Percentiles rank a stretch among this genome's conserved stretches.
Evolutionary conservation across 92 coral and sea anemone species (phyloP).

Genomic region (Phymanthus crucifer): DNA sequence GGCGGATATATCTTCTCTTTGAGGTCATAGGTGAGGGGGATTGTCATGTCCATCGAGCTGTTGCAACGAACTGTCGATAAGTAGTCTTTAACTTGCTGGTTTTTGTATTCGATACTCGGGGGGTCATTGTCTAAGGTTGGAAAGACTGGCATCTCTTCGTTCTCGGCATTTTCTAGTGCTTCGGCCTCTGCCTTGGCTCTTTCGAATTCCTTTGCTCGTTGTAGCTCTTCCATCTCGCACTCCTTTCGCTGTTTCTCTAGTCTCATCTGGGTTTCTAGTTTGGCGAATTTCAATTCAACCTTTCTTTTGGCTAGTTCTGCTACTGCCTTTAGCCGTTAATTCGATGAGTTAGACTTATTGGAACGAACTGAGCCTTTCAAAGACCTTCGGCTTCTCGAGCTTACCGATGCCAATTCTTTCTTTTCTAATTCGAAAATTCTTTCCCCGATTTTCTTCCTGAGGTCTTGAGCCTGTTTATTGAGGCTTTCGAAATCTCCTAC

Average conservation of each 20-base stretch:
- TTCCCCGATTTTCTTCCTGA: conserved; percentile 34
- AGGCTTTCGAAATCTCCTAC: background rate
- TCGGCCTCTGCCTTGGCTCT: conserved; percentile 49
- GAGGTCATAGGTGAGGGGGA: conserved; percentile 1
- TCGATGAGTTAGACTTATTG: conserved; percentile 22
- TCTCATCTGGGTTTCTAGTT: conserved; percentile 34
- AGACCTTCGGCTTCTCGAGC: conserved; percentile 6
- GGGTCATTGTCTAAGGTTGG: conserved; percentile 8
- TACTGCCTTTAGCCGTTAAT: conserved; percentile 30
- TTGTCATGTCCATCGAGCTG: conserved; percentile 3
- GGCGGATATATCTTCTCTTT: background rate
- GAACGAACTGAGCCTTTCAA: conserved; percentile 12
- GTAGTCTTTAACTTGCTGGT: conserved; percentile 26
- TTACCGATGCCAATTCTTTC: conserved; percentile 24
- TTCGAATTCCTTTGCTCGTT: conserved; percentile 41
- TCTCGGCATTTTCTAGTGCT: conserved; percentile 36
- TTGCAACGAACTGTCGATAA: conserved; percentile 20
- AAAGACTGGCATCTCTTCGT: conserved; percentile 12
- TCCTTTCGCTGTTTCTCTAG: conserved; percentile 43
- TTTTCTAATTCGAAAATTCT: conserved; percentile 45
- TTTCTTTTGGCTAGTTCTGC: conserved; percentile 41
- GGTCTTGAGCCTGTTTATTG: conserved; percentile 45
- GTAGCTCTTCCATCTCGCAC: conserved; percentile 40
- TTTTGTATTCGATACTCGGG: conserved; percentile 8
- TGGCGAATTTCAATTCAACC: conserved; percentile 45